Base-by-base conservation (phyloP, 2,113 vertebrate genomes). In the Phalacrocorax aristotelis region DNA sequence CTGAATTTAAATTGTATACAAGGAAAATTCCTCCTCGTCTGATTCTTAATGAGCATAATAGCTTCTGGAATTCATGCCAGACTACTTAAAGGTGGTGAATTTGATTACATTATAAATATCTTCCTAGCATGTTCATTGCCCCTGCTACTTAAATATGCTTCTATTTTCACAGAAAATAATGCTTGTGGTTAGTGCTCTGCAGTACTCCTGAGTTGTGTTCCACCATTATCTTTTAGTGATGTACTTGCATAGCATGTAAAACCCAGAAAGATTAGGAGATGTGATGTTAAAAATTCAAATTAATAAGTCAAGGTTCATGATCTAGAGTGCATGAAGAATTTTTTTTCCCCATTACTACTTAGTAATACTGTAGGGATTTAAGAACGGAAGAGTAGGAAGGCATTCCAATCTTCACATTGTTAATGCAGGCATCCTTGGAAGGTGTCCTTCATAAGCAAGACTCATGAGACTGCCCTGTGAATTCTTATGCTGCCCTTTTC, bases 51-150 rank as follows among this genome's bases (percentile, higher is more conserved):
- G 49, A 90, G 19, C 32, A 76, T 62, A 91, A 84, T 71, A 94
- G 75, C 54, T 80, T 72, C 84, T 93, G n/a, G 36, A 96, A 90
- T 91, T 86, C 49, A 54, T 72, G 70, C 82, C 87, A 94, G 54
- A 32, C 15, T 80, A 79, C 34, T 76, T 80, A 91, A 82, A 93
- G 52, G 75, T 90, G 58, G 49, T 61, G 87, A 87, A 72, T 93
- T 91, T 69, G 40, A 90, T 83, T 95, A 44, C 58, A 79, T 90
- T 94, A 68, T 78, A 91, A 87, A 54, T 64, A 72, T 30, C 32
- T 84, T 85, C 40, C 32, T 78, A 68, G 61, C 29, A 75, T 49
- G 26, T 14, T 74, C 61, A 38, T 76, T 89, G 44, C 27, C 27
- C 15, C 49, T 76, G 57, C 10, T 91, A 76, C 25, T 87, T 84